These are phyloP conservation scores for Oophaga pumilio DNA, from an alignment of 2,113 vertebrate genomes.

Conservation along the genomic window DNA sequence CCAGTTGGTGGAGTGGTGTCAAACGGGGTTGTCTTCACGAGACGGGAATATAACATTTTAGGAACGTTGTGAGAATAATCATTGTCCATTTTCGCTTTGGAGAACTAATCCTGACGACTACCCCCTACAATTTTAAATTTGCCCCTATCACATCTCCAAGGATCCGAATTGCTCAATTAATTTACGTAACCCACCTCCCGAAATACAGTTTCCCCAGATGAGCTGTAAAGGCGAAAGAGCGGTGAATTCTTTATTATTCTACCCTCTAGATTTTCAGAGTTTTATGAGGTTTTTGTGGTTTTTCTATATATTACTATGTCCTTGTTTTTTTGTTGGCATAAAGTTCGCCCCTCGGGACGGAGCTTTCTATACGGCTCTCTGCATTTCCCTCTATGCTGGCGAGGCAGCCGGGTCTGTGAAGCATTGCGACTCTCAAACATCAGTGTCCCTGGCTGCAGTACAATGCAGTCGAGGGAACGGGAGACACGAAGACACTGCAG, in stretches of 20 bases:
- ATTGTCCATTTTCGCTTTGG: too few relatives aligned
- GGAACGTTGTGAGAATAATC: too few relatives aligned
- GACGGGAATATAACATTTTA: too few relatives aligned
- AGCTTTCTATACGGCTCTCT: neutral
- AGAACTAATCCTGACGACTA: too few relatives aligned
- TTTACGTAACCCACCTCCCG: neutral
- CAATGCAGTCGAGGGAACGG: slow-evolving; percentile 27
- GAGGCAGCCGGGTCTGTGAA: slow-evolving; percentile 8
- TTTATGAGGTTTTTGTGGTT: neutral
- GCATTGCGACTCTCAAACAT: neutral
- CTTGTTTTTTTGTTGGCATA: neutral
- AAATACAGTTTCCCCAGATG: neutral
- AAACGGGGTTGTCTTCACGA: too few relatives aligned
- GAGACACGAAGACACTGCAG: slow-evolving; percentile 15
- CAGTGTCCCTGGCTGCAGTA: slow-evolving; percentile 2
- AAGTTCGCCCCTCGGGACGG: neutral
- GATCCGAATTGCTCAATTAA: neutral
- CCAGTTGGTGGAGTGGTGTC: too few relatives aligned
- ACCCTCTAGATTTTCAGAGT: neutral
- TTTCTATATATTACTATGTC: neutral
- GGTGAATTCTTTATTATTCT: too few relatives aligned
- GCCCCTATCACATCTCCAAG: neutral
- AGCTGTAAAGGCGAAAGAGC: neutral
- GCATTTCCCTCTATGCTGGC: neutral
- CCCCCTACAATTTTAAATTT: neutral